These are phyloP conservation scores for Podotricha telesiphe DNA, from an alignment of 2,888 invertebrate genomes.

Conservation along the genomic window DNA sequence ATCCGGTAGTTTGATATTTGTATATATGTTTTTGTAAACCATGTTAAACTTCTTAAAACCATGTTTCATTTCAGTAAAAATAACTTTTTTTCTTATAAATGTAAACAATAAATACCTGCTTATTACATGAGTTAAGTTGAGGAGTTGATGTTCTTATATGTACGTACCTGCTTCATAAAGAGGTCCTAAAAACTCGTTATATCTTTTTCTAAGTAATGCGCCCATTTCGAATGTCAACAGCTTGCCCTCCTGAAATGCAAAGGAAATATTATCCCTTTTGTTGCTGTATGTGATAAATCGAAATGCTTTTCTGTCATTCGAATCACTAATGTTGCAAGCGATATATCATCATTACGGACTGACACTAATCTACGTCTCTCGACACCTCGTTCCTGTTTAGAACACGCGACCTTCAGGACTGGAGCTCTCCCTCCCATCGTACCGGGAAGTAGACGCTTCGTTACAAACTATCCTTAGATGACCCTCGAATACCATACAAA, in stretches of 20 bases:
- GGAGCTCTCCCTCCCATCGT: constrained; percentile 61
- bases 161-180: constrained; percentile 69
- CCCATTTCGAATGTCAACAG: constrained; percentile 83
- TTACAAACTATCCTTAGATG: constrained; percentile 61
- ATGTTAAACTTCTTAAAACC: too few relatives aligned
- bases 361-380: constrained; percentile 64
- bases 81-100: too few relatives aligned
- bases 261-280: constrained; percentile 22
- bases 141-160: too few relatives aligned
- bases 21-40: too few relatives aligned
- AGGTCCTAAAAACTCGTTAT: constrained; percentile 77
- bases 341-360: constrained; percentile 78
- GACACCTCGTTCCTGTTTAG: constrained; percentile 71
- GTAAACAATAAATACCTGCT: too few relatives aligned
- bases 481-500: constrained; percentile 48
- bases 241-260: constrained; percentile 79
- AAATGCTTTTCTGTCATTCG: constrained; percentile 35
- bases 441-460: constrained; percentile 70
- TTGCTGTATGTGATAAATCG: constrained; percentile 24
- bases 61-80: too few relatives aligned
- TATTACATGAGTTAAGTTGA: too few relatives aligned
- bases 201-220: constrained; percentile 79
- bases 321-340: constrained; percentile 55
- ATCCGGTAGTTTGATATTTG: too few relatives aligned
- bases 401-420: constrained; percentile 66